Conservation (phyloP, 37 sponge, comb jelly and placozoan genomes). For the Agelas oroides region DNA sequence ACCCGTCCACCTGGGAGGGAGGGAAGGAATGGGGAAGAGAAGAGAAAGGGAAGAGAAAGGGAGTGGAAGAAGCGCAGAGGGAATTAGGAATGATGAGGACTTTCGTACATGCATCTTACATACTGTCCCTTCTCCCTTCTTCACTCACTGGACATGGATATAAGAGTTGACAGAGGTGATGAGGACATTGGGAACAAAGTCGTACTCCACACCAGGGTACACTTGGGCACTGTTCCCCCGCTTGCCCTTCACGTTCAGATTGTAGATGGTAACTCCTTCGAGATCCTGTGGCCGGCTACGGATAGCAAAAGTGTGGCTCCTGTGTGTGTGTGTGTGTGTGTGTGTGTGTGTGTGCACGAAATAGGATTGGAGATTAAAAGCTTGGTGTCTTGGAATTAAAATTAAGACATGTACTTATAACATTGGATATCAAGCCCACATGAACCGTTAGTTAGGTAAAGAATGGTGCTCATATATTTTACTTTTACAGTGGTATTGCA, state of each 20-base stretch:
- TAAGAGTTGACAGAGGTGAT: conserved; percentile 42
- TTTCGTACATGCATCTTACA: not conserved
- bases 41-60: too few relatives aligned
- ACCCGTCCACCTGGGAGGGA: conserved; percentile 95
- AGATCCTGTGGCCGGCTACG: conserved; percentile 57
- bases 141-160: conserved; percentile 93
- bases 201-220: conserved; percentile 99
- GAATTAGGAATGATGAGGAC: not conserved
- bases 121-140: not conserved
- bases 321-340: conserved; percentile 2
- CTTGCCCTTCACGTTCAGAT: conserved; percentile 97
- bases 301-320: conserved; percentile 86
- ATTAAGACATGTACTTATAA: too few relatives aligned
- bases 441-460: too few relatives aligned
- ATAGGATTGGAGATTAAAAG: not conserved
- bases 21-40: too few relatives aligned
- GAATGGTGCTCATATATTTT: too few relatives aligned
- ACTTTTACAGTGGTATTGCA: too few relatives aligned
- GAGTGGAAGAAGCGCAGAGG: too few relatives aligned
- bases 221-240: conserved; percentile 98
- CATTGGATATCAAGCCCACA: too few relatives aligned
- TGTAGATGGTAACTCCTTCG: conserved; percentile 70
- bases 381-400: too few relatives aligned
- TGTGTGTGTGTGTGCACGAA: not conserved
- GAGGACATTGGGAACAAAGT: conserved; percentile 94